Conservation (phyloP, 2,888 invertebrate genomes). For the Cylloceria caligata region DNA sequence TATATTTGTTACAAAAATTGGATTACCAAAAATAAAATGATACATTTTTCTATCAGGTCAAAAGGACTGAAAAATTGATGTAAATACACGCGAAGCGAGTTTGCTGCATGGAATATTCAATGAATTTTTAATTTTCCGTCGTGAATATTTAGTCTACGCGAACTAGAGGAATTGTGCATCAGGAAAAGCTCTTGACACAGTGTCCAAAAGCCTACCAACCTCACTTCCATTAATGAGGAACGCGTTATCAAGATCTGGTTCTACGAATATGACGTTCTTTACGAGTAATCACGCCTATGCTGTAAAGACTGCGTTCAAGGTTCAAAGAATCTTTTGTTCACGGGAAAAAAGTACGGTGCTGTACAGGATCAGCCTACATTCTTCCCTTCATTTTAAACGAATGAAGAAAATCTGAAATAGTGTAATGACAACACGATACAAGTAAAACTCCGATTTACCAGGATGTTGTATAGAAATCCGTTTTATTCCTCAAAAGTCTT, state of each 20-base stretch:
- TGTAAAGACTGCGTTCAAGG: background rate
- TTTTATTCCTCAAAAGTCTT: background rate
- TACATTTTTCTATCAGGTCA: background rate
- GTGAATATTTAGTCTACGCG: background rate
- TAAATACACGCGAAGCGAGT: background rate
- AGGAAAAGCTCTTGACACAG: constrained; percentile 20
- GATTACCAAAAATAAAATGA: background rate
- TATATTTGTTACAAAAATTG: background rate
- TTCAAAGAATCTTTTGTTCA: constrained; percentile 29
- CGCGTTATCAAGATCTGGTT: constrained; percentile 49
- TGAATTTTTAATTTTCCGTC: background rate
- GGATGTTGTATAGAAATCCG: constrained; percentile 19
- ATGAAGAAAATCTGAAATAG: constrained; percentile 34
- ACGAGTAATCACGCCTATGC: constrained; percentile 21
- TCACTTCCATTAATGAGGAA: constrained; percentile 56
- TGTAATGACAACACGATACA: constrained; percentile 34
- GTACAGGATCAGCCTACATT: constrained; percentile 25
- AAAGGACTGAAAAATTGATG: background rate
- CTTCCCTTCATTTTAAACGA: constrained; percentile 10
- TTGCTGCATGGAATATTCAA: no score
- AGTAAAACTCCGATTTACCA: constrained; percentile 7
- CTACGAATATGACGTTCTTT: background rate
- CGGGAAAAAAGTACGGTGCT: constrained; percentile 30
- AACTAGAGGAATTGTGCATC: background rate
- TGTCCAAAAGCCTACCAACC: constrained; percentile 11